Evolutionary conservation across 2,888 invertebrate species (phyloP).

Genomic region (Phymatocera aterrima): DNA sequence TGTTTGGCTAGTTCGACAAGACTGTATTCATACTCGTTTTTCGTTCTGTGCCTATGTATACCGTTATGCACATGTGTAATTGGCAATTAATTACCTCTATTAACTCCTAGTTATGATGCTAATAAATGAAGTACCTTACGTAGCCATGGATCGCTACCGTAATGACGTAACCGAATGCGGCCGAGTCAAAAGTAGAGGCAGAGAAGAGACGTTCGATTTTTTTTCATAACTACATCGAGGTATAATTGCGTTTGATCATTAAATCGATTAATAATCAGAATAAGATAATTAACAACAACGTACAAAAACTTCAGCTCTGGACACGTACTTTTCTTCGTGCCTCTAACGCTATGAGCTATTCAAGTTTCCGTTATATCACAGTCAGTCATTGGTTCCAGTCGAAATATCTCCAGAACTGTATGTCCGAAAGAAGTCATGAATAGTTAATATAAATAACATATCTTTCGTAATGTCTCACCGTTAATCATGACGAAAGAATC

Average conservation of each 20-base stretch:
- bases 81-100: background rate
- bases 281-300: background rate
- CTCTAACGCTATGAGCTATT: background rate
- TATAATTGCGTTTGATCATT: background rate
- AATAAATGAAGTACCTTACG: background rate
- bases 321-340: background rate
- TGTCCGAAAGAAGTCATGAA: background rate
- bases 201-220: background rate
- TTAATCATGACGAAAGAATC: no score
- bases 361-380: background rate
- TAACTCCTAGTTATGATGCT: background rate
- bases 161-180: background rate
- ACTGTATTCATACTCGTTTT: background rate
- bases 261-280: background rate
- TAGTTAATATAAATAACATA: background rate
- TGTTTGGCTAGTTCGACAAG: background rate
- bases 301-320: background rate
- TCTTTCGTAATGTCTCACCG: background rate
- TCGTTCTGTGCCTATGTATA: background rate
- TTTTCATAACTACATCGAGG: background rate
- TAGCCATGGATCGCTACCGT: no score
- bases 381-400: background rate
- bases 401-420: background rate
- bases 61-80: constrained; percentile 7
- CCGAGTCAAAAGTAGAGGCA: background rate